Evolutionary conservation across 1,140 invertebrate species (phyloP).

Genomic region (Zaprionus ghesquierei): DNA sequence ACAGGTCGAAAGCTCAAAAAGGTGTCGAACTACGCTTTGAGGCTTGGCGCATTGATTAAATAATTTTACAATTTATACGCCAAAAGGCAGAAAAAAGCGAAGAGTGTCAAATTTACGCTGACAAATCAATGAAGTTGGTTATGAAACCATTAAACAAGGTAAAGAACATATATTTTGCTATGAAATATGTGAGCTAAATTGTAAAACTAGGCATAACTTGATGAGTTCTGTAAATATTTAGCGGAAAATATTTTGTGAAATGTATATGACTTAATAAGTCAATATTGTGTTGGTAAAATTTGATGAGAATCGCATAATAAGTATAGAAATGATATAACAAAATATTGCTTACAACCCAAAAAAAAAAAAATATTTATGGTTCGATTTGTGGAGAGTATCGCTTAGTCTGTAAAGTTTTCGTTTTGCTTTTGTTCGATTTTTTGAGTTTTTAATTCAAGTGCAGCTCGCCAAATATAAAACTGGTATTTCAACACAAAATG

Average conservation of each 20-base stretch:
- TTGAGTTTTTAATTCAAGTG: conserved; percentile 56
- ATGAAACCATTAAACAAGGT: not conserved
- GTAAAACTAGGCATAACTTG: not conserved
- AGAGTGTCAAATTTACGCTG: not conserved
- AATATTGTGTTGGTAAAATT: not conserved
- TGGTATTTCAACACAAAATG: conserved; percentile 77
- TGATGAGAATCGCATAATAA: not conserved
- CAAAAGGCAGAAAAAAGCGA: conserved; percentile 13
- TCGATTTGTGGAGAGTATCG: not conserved
- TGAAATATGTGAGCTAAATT: not conserved
- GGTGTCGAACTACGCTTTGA: conserved; percentile 34
- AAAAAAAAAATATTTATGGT: no score
- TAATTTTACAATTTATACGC: conserved; percentile 44
- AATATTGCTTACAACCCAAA: not conserved
- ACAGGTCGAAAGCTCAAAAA: conserved; percentile 17
- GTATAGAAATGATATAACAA: not conserved
- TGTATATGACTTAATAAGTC: not conserved
- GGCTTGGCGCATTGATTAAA: conserved; percentile 54
- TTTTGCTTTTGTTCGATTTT: conserved; percentile 9
- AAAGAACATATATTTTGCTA: not conserved
- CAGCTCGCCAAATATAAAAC: conserved; percentile 76
- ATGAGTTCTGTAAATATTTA: not conserved
- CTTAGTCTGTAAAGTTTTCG: not conserved
- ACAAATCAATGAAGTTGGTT: not conserved
- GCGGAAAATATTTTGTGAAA: not conserved